Evolutionary conservation across 2,113 vertebrate genomes (phyloP).

Genomic region (Paradoxurus hermaphroditus): DNA sequence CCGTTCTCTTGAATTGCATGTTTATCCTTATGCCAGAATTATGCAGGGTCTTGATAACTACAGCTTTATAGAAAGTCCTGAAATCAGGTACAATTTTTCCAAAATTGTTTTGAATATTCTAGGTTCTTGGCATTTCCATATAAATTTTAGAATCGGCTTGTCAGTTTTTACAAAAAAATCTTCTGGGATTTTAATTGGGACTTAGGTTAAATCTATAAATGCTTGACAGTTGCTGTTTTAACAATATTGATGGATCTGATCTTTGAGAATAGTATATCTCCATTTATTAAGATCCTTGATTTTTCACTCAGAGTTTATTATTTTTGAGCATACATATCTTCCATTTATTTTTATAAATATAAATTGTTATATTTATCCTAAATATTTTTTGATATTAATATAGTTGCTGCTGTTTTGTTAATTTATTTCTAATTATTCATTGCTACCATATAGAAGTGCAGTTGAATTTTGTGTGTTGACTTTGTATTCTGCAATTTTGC

Average conservation of each 20-base stretch:
- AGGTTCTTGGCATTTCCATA: conserved; percentile 12
- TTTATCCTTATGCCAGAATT: neutral
- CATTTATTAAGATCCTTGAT: neutral
- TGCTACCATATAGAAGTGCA: neutral
- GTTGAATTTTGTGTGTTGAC: conserved; percentile 18
- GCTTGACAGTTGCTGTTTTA: conserved; percentile 14
- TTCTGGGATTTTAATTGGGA: neutral
- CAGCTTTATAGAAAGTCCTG: conserved; percentile 6
- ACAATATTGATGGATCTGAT: neutral
- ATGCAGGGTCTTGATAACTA: neutral
- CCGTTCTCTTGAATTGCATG: neutral
- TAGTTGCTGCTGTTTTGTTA: neutral
- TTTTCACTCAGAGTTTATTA: conserved; percentile 6
- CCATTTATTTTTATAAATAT: conserved; percentile 17
- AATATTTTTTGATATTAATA: neutral
- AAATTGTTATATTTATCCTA: neutral
- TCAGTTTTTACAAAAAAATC: neutral
- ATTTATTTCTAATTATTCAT: conserved; percentile 18
- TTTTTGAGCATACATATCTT: neutral
- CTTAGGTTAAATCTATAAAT: conserved; percentile 17
- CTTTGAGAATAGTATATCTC: neutral
- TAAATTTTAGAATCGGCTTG: neutral
- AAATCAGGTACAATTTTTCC: neutral
- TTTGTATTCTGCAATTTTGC: neutral
- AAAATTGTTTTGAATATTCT: conserved; percentile 22